These are phyloP conservation scores for Odontomyia ornata DNA, from an alignment of 2,888 invertebrate species.

Conservation along the genomic window DNA sequence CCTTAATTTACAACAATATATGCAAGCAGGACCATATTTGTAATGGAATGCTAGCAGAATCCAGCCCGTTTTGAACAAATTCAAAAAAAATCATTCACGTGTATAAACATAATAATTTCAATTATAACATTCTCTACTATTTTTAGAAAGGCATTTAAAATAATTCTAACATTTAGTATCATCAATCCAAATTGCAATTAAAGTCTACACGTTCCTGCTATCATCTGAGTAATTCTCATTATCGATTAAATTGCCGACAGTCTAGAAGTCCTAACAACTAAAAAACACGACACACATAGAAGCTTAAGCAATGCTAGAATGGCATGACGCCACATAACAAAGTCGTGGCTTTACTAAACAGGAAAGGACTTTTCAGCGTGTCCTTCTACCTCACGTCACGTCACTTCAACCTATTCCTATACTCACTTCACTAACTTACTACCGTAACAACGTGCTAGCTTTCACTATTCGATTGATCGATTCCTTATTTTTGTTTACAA, in stretches of 20 bases:
- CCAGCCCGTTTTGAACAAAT: no score
- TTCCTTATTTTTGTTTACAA: slow-evolving; percentile 37
- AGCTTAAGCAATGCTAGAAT: neutral
- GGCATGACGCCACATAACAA: neutral
- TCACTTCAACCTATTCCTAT: neutral
- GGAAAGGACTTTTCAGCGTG: neutral
- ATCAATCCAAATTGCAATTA: no score
- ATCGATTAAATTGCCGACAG: slow-evolving; percentile 22
- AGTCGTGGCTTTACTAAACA: neutral
- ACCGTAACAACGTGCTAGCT: slow-evolving; percentile 27
- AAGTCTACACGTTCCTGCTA: no score
- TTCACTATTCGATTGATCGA: slow-evolving; percentile 37
- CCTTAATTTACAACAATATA: no score
- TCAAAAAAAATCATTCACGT: no score
- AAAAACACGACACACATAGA: slow-evolving; percentile 8
- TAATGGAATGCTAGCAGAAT: no score
- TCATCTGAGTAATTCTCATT: neutral
- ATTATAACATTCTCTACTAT: no score
- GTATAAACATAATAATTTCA: no score
- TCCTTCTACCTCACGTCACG: neutral
- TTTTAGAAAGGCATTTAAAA: no score
- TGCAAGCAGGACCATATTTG: no score
- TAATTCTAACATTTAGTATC: no score
- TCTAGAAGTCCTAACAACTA: neutral
- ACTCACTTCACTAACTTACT: neutral